Percentiles rank a stretch among this genome's conserved stretches.
Conservation (phyloP, 2,888 invertebrate species). For the Latrodectus elegans region DNA sequence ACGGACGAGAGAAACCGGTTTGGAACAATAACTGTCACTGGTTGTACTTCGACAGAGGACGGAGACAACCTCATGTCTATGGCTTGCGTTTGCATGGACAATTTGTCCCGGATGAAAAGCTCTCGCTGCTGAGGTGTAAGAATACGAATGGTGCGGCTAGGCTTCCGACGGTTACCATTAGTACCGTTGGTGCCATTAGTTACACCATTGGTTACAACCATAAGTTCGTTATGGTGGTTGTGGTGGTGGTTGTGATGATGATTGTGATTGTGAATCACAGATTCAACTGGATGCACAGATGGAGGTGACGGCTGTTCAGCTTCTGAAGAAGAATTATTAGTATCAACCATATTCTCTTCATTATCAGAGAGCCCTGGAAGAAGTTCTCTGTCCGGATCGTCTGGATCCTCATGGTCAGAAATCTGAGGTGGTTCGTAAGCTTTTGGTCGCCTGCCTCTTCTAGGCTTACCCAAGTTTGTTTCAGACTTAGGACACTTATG, state of each 20-base stretch:
- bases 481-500: constrained; percentile 83
- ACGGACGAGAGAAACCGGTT: constrained; percentile 55
- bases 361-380: constrained; percentile 29
- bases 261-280: constrained; percentile 27
- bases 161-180: constrained; percentile 70
- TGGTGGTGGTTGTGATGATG: constrained; percentile 23
- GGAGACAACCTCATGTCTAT: constrained; percentile 71
- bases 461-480: constrained; percentile 71
- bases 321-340: constrained; percentile 48
- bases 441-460: constrained; percentile 72
- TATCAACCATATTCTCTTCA: constrained; percentile 48
- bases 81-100: constrained; percentile 71
- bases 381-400: constrained; percentile 30
- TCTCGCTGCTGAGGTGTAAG: constrained; percentile 71
- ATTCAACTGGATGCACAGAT: constrained; percentile 29
- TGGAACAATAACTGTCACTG: constrained; percentile 53
- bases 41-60: constrained; percentile 42
- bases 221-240: constrained; percentile 13
- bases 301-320: constrained; percentile 43
- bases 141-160: constrained; percentile 71
- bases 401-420: constrained; percentile 28
- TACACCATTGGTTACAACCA: constrained; percentile 38
- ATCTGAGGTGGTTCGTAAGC: constrained; percentile 66
- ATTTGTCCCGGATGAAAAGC: constrained; percentile 68
- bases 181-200: background rate